phyloP scores from a whole-genome alignment of 2,888 invertebrate species.

The Germaria angustata region DNA sequence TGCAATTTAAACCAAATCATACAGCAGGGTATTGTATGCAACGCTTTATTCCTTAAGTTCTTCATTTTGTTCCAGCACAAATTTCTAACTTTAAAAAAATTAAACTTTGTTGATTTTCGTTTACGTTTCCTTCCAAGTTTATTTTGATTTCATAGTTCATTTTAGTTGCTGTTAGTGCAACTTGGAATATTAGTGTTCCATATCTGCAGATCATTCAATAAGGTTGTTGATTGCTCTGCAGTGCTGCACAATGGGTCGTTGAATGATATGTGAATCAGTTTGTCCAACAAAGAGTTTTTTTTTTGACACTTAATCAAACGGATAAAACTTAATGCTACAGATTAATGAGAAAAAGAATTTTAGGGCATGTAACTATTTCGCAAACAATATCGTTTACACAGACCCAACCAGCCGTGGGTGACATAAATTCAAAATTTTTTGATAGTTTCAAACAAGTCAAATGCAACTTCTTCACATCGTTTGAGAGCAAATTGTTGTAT shows the following conservation, averaged over 20 bases:
- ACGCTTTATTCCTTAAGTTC: conserved; percentile 35
- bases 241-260: conserved; percentile 16
- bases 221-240: conserved; percentile 11
- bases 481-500: too few relatives aligned
- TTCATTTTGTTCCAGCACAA: conserved; percentile 10
- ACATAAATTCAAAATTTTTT: too few relatives aligned
- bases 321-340: too few relatives aligned
- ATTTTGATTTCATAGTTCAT: conserved; percentile 57
- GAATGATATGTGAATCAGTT: background rate
- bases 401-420: too few relatives aligned
- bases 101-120: conserved; percentile 38
- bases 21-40: conserved; percentile 61
- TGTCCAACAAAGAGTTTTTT: background rate
- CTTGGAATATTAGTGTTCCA: conserved; percentile 27
- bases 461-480: too few relatives aligned
- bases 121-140: conserved; percentile 15
- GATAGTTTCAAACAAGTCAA: too few relatives aligned
- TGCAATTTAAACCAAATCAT: conserved; percentile 66
- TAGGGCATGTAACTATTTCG: too few relatives aligned
- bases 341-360: too few relatives aligned
- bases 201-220: conserved; percentile 33
- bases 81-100: conserved; percentile 2
- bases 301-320: too few relatives aligned
- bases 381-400: too few relatives aligned
- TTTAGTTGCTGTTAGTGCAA: conserved; percentile 14